Evolutionary conservation across 2,888 invertebrate species (phyloP).

Genomic region (Lordiphosa andalusiaca): DNA sequence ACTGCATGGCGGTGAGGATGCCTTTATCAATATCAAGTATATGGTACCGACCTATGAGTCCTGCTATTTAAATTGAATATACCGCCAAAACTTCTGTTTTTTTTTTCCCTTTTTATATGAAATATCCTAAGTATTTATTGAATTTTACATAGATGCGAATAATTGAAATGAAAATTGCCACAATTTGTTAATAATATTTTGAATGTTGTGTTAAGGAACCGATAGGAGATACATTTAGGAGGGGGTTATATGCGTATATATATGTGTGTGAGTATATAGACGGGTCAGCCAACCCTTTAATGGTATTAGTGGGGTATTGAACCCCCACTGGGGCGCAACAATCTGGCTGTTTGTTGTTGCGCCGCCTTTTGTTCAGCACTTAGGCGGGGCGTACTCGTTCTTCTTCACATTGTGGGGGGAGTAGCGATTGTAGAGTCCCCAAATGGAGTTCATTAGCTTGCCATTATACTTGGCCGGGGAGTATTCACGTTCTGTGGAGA

Average conservation of each 20-base stretch:
- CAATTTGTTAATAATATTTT: slow-evolving; percentile 21
- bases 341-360: slow-evolving; percentile 25
- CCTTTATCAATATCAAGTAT: slow-evolving; percentile 98
- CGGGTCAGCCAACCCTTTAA: slow-evolving; percentile 1
- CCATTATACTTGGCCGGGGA: slow-evolving; percentile 90
- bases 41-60: slow-evolving; percentile 99
- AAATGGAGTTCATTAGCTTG: slow-evolving; percentile 94
- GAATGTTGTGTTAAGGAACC: slow-evolving; percentile 5
- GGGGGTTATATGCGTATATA: slow-evolving; percentile 13
- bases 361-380: slow-evolving; percentile 41
- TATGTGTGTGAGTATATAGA: slow-evolving; percentile 19
- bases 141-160: slow-evolving; percentile 63
- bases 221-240: neutral
- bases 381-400: slow-evolving; percentile 76
- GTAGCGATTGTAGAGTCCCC: slow-evolving; percentile 94
- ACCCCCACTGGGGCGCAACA: slow-evolving; percentile 18
- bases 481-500: slow-evolving; percentile 83
- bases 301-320: slow-evolving; percentile 6
- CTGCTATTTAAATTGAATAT: slow-evolving; percentile 86
- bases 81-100: slow-evolving; percentile 21
- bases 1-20: slow-evolving; percentile 95
- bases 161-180: slow-evolving; percentile 34
- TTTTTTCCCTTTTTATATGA: slow-evolving; percentile 30
- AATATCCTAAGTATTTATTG: slow-evolving; percentile 65
- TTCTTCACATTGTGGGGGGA: slow-evolving; percentile 94